Base-by-base conservation (phyloP, 2,888 invertebrate species). In the Euzetes globulus region DNA sequence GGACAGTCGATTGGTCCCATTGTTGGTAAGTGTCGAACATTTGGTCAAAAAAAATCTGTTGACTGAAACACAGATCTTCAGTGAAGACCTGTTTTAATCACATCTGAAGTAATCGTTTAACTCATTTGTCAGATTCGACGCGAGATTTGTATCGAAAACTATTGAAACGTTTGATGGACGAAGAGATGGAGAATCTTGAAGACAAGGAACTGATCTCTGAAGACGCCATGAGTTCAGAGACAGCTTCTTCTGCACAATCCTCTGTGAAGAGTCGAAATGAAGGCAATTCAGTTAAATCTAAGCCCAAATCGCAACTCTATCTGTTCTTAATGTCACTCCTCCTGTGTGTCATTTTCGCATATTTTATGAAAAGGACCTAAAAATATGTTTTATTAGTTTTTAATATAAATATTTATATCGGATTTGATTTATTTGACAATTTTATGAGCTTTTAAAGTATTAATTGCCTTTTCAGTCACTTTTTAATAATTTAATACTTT, bases 1-100 rank as follows among this genome's bases (percentile, higher is more conserved):
- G 70, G 70, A 70, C 47, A 45, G 45, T 33, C 68, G 2, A 19
- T 70, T 27, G 70, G 70, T 15, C 70, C 70, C 4, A 70, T 70
- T 45, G 70, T 70, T 9, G 70, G 70, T 70, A 70, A 17, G 45
- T 68, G 15, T 70, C 13, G 1, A 45, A 29, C n/a, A n/a, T n/a
- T n/a, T n/a, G n/a, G n/a, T n/a, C n/a, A n/a, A n/a, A n/a, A n/a
- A n/a, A n/a, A n/a, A n/a, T n/a, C n/a, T n/a, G n/a, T n/a, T n/a
- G n/a, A n/a, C n/a, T n/a, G n/a, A n/a, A n/a, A n/a, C n/a, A n/a
- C n/a, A n/a, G n/a, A n/a, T n/a, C n/a, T n/a, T n/a, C n/a, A n/a
- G n/a, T n/a, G n/a, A n/a, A n/a, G n/a, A n/a, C n/a, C n/a, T n/a
- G n/a, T n/a, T n/a, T n/a, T 52, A 11, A 19, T 52, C 25, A 52